Conservation (phyloP, 2,797 vertebrate genomes). For the Sebastes steindachneri region DNA sequence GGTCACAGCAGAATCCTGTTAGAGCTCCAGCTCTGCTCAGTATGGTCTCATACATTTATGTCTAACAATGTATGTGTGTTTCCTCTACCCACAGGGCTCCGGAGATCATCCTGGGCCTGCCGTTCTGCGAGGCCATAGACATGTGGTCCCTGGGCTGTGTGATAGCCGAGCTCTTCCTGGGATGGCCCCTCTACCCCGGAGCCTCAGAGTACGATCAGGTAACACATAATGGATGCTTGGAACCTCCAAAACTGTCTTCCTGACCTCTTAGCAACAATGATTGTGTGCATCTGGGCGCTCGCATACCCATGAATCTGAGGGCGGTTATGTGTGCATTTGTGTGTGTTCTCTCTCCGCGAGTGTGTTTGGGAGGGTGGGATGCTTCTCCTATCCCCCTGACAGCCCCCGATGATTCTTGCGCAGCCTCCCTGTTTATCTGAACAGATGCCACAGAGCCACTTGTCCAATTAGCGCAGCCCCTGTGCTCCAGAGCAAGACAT, state of each 20-base stretch:
- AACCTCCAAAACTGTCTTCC: background rate
- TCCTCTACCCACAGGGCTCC: conserved; percentile 87
- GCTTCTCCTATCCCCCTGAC: conserved; percentile 60
- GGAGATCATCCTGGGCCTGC: conserved; percentile 98
- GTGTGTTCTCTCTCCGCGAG: background rate
- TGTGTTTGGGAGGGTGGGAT: conserved; percentile 36
- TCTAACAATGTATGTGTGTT: conserved; percentile 10
- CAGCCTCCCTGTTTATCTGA: conserved; percentile 76
- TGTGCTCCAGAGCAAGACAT: conserved; percentile 75
- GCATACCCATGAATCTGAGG: background rate
- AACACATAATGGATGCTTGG: conserved; percentile 20
- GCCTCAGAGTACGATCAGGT: conserved; percentile 94
- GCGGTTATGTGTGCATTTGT: background rate
- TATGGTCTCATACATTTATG: background rate
- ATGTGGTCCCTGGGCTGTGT: conserved; percentile 99
- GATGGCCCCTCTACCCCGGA: conserved; percentile 97
- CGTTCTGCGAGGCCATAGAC: conserved; percentile 97
- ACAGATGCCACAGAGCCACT: conserved; percentile 82
- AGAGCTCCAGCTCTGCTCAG: background rate
- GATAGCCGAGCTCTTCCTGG: conserved; percentile 97
- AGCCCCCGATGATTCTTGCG: conserved; percentile 64
- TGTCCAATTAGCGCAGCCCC: conserved; percentile 81
- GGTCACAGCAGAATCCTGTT: background rate
- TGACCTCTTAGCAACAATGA: background rate
- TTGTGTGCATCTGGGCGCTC: background rate